phyloP scores from a whole-genome alignment of 2,888 invertebrate species.

The Argyresthia goedartella region DNA sequence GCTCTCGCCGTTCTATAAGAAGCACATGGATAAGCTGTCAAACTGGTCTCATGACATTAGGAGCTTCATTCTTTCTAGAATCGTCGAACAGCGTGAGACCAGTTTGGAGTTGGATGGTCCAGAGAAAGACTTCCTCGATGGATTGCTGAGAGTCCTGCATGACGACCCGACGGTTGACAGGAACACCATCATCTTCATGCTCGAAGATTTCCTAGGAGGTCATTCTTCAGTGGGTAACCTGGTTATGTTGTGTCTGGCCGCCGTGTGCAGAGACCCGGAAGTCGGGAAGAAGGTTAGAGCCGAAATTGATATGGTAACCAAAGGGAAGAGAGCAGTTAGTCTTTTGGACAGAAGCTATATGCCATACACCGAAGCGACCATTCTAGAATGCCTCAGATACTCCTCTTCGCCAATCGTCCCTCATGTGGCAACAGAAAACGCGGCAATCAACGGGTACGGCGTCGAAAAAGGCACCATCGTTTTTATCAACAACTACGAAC shows the following conservation, averaged over 20 bases:
- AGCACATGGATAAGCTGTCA: constrained; percentile 76
- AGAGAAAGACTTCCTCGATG: constrained; percentile 85
- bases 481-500: constrained; percentile 86
- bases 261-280: constrained; percentile 75
- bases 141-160: constrained; percentile 77
- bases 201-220: constrained; percentile 90
- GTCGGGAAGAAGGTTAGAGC: constrained; percentile 75
- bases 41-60: constrained; percentile 79
- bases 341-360: constrained; percentile 76
- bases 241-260: constrained; percentile 81
- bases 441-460: constrained; percentile 77
- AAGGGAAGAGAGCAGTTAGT: constrained; percentile 68
- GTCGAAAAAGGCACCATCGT: constrained; percentile 84
- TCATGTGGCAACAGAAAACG: constrained; percentile 85
- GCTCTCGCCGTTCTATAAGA: constrained; percentile 79
- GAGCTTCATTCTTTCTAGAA: constrained; percentile 79
- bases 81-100: constrained; percentile 72
- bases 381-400: constrained; percentile 83
- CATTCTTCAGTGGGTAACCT: constrained; percentile 90
- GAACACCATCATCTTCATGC: constrained; percentile 83
- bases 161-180: constrained; percentile 78
- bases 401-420: constrained; percentile 92
- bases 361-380: constrained; percentile 86
- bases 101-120: constrained; percentile 71
- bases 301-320: constrained; percentile 76